phyloP scores from a whole-genome alignment of 30 jellyfish, hydroid and myxozoan genomes.

The Aurelia sp. region DNA sequence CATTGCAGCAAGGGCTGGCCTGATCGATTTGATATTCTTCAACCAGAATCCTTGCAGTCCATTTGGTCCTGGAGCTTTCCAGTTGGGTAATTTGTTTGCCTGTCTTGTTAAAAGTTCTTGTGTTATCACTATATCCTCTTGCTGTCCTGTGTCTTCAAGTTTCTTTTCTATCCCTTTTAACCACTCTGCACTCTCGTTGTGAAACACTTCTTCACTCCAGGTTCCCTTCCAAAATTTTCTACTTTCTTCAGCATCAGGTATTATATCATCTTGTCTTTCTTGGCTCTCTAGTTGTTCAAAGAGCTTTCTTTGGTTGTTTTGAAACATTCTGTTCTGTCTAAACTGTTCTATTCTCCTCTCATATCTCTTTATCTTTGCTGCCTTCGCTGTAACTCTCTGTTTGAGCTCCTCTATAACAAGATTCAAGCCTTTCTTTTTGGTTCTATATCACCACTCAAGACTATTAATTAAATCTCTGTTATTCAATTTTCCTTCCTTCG shows the following conservation, averaged over 20 bases:
- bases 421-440: no score
- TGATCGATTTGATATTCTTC: constrained; percentile 28
- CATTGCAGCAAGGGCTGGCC: constrained; percentile 7
- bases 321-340: constrained; percentile 30
- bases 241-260: constrained; percentile 43
- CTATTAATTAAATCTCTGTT: background rate
- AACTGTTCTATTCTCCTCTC: constrained; percentile 19
- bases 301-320: constrained; percentile 3
- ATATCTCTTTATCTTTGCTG: constrained; percentile 24
- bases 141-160: background rate
- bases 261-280: constrained; percentile 1
- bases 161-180: constrained; percentile 1
- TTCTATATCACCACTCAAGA: no score
- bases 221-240: constrained; percentile 14
- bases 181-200: constrained; percentile 49
- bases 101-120: constrained; percentile 2
- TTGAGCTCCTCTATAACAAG: constrained; percentile 42
- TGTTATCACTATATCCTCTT: constrained; percentile 9
- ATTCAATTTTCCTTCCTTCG: background rate
- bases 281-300: constrained; percentile 30
- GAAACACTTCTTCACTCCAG: constrained; percentile 23
- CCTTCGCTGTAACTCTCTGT: constrained; percentile 40
- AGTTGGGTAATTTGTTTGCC: constrained; percentile 15
- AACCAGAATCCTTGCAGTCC: constrained; percentile 45
- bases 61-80: constrained; percentile 12